Percentiles rank a stretch among this genome's conserved stretches.
Conservation (phyloP, 2,113 vertebrate genomes). For the Gobius niger region DNA sequence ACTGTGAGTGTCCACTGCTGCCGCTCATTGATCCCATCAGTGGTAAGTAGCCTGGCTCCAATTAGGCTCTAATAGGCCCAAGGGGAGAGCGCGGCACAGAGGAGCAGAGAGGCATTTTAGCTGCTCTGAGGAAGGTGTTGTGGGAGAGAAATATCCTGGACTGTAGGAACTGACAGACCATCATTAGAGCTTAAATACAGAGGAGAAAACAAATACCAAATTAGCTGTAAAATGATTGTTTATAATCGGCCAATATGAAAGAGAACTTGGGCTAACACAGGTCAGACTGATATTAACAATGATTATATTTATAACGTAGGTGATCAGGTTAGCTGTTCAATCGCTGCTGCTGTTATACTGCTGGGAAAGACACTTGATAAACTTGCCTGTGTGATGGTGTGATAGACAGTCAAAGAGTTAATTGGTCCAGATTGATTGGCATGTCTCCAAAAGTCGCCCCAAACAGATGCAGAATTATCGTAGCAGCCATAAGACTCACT, state of each 20-base stretch:
- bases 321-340: background rate
- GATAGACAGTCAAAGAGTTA: background rate
- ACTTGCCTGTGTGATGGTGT: background rate
- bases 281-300: background rate
- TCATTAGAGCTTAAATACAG: constrained; percentile 5
- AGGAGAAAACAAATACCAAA: constrained; percentile 9
- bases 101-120: constrained; percentile 12
- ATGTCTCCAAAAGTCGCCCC: background rate
- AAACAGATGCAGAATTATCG: too few species aligned
- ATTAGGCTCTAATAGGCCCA: constrained; percentile 62
- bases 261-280: background rate
- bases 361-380: background rate
- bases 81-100: constrained; percentile 19
- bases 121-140: background rate
- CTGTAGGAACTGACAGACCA: background rate
- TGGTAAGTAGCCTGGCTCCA: constrained; percentile 64
- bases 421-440: background rate
- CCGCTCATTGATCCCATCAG: constrained; percentile 67
- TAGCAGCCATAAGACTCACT: too few species aligned
- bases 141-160: background rate
- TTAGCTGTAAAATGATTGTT: background rate
- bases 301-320: background rate
- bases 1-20: constrained; percentile 57
- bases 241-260: constrained; percentile 4
- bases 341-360: background rate